Percentiles rank a stretch among this genome's conserved stretches.
phyloP scores from a whole-genome alignment of 2,888 invertebrate species.

The Rhyacophila evoluta region DNA sequence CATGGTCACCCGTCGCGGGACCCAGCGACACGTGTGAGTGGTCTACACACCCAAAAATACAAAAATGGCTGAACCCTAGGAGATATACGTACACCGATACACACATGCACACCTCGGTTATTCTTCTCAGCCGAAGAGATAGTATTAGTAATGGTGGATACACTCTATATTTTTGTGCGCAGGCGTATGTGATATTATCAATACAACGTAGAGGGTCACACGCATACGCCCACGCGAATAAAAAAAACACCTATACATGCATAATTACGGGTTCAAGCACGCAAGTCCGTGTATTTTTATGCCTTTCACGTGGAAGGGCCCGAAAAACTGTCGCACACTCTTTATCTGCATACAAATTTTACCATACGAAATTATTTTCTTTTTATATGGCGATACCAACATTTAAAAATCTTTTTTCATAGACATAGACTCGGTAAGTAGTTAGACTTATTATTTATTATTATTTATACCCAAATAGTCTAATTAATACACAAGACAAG shows the following conservation, averaged over 20 bases:
- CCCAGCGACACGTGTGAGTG: conserved; percentile 33
- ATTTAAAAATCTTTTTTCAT: no score
- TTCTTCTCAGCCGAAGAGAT: conserved; percentile 39
- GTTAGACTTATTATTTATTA: no score
- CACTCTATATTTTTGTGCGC: conserved; percentile 46
- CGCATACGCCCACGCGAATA: conserved; percentile 46
- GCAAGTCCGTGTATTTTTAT: conserved; percentile 11
- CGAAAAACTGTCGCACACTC: neutral
- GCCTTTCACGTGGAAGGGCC: neutral
- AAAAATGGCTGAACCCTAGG: conserved; percentile 29
- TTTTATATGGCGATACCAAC: no score
- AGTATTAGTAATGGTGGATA: conserved; percentile 29
- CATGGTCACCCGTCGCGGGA: neutral
- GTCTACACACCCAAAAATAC: conserved; percentile 39
- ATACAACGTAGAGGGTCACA: conserved; percentile 48
- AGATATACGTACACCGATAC: conserved; percentile 31
- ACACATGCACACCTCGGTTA: conserved; percentile 38
- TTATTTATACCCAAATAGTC: no score
- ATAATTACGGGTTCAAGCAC: conserved; percentile 28
- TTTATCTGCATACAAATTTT: neutral
- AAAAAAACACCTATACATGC: conserved; percentile 45
- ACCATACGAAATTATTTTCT: no score
- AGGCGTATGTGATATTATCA: conserved; percentile 52
- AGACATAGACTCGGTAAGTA: no score
- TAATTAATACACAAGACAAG: no score